Evolutionary conservation across 2,113 vertebrate genomes (phyloP).

Genomic region (Odontesthes bonariensis): DNA sequence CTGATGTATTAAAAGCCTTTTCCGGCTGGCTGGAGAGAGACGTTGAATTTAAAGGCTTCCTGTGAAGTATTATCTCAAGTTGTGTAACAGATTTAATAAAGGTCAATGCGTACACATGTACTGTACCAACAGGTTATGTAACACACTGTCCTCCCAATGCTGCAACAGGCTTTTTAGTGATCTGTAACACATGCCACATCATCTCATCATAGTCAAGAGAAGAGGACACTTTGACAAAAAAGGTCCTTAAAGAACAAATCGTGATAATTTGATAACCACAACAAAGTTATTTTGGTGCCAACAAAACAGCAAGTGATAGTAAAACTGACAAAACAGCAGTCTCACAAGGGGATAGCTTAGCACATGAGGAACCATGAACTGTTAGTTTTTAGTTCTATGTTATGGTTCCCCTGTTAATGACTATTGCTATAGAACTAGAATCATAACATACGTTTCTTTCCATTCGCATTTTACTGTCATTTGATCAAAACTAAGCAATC

Average conservation of each 20-base stretch:
- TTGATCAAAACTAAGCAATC: too few relatives aligned
- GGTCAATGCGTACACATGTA: neutral
- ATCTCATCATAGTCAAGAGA: neutral
- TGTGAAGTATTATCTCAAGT: neutral
- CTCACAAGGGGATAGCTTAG: too few relatives aligned
- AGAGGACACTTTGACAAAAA: neutral
- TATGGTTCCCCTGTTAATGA: too few relatives aligned
- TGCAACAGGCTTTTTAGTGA: constrained; percentile 1
- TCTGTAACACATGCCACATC: neutral
- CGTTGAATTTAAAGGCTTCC: neutral
- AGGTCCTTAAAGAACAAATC: neutral
- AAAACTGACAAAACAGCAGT: neutral
- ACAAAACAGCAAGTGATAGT: neutral
- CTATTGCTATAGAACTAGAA: too few relatives aligned
- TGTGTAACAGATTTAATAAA: neutral
- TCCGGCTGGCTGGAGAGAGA: neutral
- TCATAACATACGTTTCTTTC: too few relatives aligned
- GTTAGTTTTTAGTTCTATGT: too few relatives aligned
- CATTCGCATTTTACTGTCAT: too few relatives aligned
- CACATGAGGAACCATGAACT: too few relatives aligned
- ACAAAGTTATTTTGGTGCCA: neutral
- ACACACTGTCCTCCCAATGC: neutral
- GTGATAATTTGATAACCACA: neutral
- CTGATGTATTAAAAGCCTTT: neutral
- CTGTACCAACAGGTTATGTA: constrained; percentile 1